Base-by-base conservation (phyloP, 1,140 invertebrate species). In the Micrasema minimum region DNA sequence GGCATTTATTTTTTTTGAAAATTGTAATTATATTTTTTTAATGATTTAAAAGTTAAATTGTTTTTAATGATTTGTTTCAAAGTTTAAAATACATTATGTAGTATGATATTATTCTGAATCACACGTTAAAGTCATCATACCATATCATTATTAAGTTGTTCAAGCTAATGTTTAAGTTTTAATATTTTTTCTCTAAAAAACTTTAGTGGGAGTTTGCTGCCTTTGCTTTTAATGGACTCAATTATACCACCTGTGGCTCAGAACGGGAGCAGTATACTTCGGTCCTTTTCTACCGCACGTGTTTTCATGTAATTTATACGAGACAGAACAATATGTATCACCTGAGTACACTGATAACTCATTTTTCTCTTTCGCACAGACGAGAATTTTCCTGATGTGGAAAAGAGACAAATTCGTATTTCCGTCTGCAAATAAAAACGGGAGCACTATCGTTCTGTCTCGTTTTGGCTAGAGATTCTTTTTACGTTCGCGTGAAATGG, bases 171-270 rank as follows among this genome's bases (percentile, higher is more conserved):
- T n/a, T n/a, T n/a, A n/a, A n/a, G n/a, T n/a, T n/a, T n/a, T n/a
- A n/a, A n/a, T n/a, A n/a, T n/a, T n/a, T n/a, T n/a, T n/a, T n/a
- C n/a, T n/a, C n/a, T n/a, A n/a, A n/a, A n/a, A n/a, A n/a, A n/a
- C n/a, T n/a, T n/a, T n/a, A n/a, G n/a, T n/a, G n/a, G n/a, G n/a
- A n/a, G n/a, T n/a, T n/a, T n/a, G n/a, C n/a, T n/a, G 45, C 57
- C 37, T n/a, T n/a, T n/a, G n/a, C n/a, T n/a, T n/a, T n/a, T n/a
- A n/a, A n/a, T n/a, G n/a, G n/a, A 43, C 37, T 37, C 22, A 71
- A 51, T 59, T 59, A 69, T 66, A 35, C 69, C 69, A 71, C 69
- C 69, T 71, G 69, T 71, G 69, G 57, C 69, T 55, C 57, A 70
- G 69, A 70, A 71, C 69, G 48, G 69, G 69, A 57, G 69, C 69